These are phyloP conservation scores for Phasianus colchicus DNA, from an alignment of 2,113 vertebrate species.

Conservation along the genomic window DNA sequence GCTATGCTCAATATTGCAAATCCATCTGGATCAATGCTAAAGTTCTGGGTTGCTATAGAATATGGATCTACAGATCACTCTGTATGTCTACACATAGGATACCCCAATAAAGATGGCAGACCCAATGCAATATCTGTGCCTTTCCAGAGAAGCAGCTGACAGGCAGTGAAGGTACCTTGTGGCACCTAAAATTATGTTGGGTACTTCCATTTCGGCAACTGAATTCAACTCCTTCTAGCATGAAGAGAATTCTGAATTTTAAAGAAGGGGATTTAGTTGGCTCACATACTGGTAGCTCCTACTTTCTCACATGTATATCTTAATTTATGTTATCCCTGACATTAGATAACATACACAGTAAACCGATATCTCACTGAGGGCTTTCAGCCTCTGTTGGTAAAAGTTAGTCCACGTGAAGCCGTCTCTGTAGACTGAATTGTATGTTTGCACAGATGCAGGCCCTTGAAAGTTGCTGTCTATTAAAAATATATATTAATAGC, in stretches of 20 bases:
- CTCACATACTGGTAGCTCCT: background rate
- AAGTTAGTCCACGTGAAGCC: background rate
- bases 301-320: background rate
- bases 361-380: background rate
- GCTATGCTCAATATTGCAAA: background rate
- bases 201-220: background rate
- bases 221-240: background rate
- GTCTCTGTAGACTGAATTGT: background rate
- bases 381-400: background rate
- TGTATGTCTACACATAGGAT: background rate
- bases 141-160: background rate
- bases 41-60: background rate
- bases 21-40: background rate
- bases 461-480: slow-evolving; percentile 30
- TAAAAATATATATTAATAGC: slow-evolving; percentile 49
- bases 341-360: background rate
- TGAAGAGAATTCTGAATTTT: background rate
- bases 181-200: background rate
- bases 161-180: background rate
- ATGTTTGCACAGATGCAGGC: slow-evolving; percentile 38
- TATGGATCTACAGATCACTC: background rate
- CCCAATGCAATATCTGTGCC: background rate
- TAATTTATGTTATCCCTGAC: background rate
- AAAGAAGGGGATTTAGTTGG: background rate
- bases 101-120: background rate